Percentiles rank a stretch among this genome's conserved stretches.
These are phyloP conservation scores for Tetramorium alpestre DNA, from an alignment of 1,140 invertebrate genomes.

Conservation along the genomic window DNA sequence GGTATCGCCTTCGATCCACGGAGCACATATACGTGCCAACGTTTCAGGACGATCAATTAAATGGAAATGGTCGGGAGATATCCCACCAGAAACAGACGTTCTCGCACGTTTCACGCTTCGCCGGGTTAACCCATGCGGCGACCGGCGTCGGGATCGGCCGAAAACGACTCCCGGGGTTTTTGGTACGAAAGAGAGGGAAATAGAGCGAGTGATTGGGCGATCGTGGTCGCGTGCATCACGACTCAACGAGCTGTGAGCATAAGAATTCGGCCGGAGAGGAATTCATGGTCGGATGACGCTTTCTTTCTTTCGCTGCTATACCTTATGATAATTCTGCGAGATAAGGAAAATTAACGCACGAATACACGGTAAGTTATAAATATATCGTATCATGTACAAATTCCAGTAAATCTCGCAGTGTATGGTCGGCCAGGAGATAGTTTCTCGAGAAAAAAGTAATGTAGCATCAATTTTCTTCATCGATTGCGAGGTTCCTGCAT, in stretches of 20 bases:
- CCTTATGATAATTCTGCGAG: neutral
- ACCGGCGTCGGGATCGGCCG: slow-evolving; percentile 18
- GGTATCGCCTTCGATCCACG: slow-evolving; percentile 74
- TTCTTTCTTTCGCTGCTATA: neutral
- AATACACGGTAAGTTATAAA: slow-evolving; percentile 2
- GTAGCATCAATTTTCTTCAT: neutral
- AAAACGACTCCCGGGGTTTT: slow-evolving; percentile 50
- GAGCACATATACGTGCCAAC: slow-evolving; percentile 72
- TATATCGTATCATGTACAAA: neutral
- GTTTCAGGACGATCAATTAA: slow-evolving; percentile 81
- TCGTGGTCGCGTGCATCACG: slow-evolving; percentile 55
- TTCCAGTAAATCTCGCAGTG: neutral
- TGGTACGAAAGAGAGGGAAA: slow-evolving; percentile 33
- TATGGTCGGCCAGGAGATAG: neutral
- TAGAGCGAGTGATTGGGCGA: slow-evolving; percentile 31
- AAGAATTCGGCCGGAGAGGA: slow-evolving; percentile 3
- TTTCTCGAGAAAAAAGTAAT: neutral
- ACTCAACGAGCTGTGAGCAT: slow-evolving; percentile 37
- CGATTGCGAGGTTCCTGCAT: neutral
- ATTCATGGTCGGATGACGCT: slow-evolving; percentile 14
- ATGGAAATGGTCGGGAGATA: slow-evolving; percentile 81
- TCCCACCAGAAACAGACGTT: slow-evolving; percentile 77
- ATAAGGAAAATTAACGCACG: slow-evolving; percentile 5
- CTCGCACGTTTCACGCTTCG: slow-evolving; percentile 71
- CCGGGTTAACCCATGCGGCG: slow-evolving; percentile 39